Percentiles rank a stretch among this genome's conserved stretches.
Conservation (phyloP, 1,140 invertebrate species). For the Monomorium pharaonis region DNA sequence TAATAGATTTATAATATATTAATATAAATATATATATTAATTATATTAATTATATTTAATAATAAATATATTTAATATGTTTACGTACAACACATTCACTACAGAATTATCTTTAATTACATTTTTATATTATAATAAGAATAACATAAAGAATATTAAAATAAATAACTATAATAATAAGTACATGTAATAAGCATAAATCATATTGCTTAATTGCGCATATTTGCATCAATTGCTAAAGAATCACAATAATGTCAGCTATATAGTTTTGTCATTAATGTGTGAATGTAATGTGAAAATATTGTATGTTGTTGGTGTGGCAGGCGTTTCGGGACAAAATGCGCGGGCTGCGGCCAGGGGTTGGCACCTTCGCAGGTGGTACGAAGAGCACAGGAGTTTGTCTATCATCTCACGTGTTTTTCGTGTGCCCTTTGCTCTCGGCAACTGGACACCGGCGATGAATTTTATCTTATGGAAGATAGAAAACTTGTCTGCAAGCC, state of each 20-base stretch:
- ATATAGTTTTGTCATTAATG: slow-evolving; percentile 61
- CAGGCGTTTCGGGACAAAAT: slow-evolving; percentile 98
- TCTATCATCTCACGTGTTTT: slow-evolving; percentile 99
- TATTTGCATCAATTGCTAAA: background rate
- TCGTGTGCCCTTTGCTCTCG: slow-evolving; percentile 97
- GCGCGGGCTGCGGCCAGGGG: slow-evolving; percentile 97
- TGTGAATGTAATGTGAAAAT: slow-evolving; percentile 86
- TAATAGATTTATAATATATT: background rate
- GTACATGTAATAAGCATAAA: too few species aligned
- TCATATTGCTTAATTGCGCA: background rate
- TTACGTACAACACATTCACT: too few species aligned
- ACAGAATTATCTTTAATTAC: background rate
- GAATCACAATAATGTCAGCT: background rate
- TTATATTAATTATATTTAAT: too few species aligned
- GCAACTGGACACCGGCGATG: slow-evolving; percentile 98
- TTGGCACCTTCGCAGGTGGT: slow-evolving; percentile 99
- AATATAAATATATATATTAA: too few species aligned
- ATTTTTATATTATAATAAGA: background rate
- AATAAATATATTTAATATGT: too few species aligned
- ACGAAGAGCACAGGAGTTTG: slow-evolving; percentile 95
- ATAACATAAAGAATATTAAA: background rate
- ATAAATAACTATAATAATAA: background rate
- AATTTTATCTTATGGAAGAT: slow-evolving; percentile 99
- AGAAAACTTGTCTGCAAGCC: slow-evolving; percentile 98
- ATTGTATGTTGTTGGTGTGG: slow-evolving; percentile 87